Base-by-base conservation (phyloP, 2,113 vertebrate genomes). In the Atlantisia rogersi region DNA sequence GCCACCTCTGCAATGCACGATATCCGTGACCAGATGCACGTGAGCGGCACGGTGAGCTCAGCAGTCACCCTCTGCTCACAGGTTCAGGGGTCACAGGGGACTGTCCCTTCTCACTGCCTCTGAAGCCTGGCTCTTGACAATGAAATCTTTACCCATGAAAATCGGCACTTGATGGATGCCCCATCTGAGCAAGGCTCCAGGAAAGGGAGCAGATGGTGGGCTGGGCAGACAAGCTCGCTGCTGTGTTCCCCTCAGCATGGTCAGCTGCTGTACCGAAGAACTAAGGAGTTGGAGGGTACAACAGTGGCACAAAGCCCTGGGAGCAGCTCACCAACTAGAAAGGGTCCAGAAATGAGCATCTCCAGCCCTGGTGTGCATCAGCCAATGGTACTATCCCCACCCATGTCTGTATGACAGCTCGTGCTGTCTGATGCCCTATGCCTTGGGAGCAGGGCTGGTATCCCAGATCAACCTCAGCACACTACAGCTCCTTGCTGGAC, bases 1-100 rank as follows among this genome's bases (percentile, higher is more conserved):
- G 52, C 32, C 37, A 42, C 39, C 68, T 75, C 84, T 92, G 90
- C 90, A 86, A 14, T 16, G 77, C 1, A 78, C 94, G 91, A 93
- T 88, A 94, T 91, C 82, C 2, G 4, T 19, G 50, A 59, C n/a
- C 63, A 35, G 19, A 64, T 52, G 65, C 67, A 71, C 24, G n/a
- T 63, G 81, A 86, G 86, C 95, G 65, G 22, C 79, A 82, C 6
- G 25, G 58, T 29, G 73, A 79, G 80, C 71, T 48, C 32, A 12
- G 46, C 0, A 5, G 15, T 10, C 40, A 18, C 15, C 12, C 56
- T 29, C 14, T 11, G 3, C 77, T 73, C 5, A 2, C 18, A 63
- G 56, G 65, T 48, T 79, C 86, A 5, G 0, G 12, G 65, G 29
- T 16, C 21, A 11, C 10, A 1, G 48, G 46, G 28, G 59, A 26